Evolutionary conservation across 1,140 invertebrate species (phyloP).

Genomic region (Hetaerina americana): DNA sequence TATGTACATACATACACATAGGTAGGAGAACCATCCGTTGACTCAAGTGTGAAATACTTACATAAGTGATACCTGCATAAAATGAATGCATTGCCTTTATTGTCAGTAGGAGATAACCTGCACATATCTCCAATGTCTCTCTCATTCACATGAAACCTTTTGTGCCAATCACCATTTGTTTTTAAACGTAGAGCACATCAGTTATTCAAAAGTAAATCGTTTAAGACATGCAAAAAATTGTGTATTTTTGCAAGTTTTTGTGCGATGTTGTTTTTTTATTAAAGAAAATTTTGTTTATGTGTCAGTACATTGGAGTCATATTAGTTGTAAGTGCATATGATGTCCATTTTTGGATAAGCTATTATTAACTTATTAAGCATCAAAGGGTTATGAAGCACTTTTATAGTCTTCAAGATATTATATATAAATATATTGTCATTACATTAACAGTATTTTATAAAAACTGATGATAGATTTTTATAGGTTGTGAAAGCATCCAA

Average conservation of each 20-base stretch:
- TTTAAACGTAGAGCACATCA: background rate
- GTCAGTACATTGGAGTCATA: background rate
- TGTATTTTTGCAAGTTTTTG: no score
- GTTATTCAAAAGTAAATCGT: background rate
- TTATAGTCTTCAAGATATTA: background rate
- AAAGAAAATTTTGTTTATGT: background rate
- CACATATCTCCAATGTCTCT: no score
- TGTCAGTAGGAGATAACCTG: background rate
- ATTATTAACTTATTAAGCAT: background rate
- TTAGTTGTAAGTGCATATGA: no score
- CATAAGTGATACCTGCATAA: background rate
- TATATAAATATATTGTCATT: background rate
- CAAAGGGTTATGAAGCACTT: background rate
- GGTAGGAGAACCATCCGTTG: background rate
- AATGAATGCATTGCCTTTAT: background rate
- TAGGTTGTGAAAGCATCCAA: background rate
- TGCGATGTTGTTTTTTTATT: background rate
- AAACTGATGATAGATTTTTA: background rate
- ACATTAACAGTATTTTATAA: constrained; percentile 1
- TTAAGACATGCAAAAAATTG: background rate
- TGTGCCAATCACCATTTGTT: background rate
- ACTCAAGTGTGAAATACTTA: background rate
- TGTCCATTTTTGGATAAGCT: background rate
- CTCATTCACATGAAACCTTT: background rate
- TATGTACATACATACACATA: no score